Evolutionary conservation across 2,797 vertebrate species (phyloP), one percentile per base, ranked within the genome.

Genomic region (Paedocypris micromegethes): DNA sequence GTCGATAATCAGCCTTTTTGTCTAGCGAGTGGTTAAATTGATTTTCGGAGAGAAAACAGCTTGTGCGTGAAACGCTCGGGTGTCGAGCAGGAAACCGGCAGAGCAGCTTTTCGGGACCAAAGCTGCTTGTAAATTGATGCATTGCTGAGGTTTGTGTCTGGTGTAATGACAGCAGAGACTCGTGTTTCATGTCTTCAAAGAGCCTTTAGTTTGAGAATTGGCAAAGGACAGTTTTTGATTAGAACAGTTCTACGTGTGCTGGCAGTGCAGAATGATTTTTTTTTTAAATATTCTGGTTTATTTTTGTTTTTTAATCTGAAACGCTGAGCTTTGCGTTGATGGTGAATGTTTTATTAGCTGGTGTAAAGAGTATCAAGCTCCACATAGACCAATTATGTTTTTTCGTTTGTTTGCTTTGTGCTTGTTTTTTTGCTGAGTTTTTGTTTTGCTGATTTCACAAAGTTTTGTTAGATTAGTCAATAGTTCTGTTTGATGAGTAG

Each of bases 41-140:
- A 68, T 72, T 72, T 71, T 74, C 52, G 9, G 42, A 60, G 62
- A 38, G 43, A 77, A 74, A 74, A 68, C 54, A 63, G 53, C 49
- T 60, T 62, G 23, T 54, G 62, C 9, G 51, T 59, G 48, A 70
- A 70, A 67, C 63, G 69, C 60, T 52, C 58, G 4, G 52, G 58
- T 46, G 62, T 46, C 37, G 6, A 40, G 52, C 5, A 23, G 44
- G 44, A 48, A 40, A 40, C 38, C 2, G 9, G 44, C 54, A 40
- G 9, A 49, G 40, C 45, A 7, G 4, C 51, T 50, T 48, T 6
- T 48, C 44, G 51, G 5, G 9, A 66, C 9, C 6, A 49, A 60
- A 69, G 45, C 5, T 6, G 44, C 40, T 51, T 70, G 61, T 55
- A 44, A 55, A 42, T 61, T 69, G 23, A 23, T 23, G 23, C n/a